Conservation (phyloP, 2,888 invertebrate genomes). For the Pristionchus fissidentatus region DNA sequence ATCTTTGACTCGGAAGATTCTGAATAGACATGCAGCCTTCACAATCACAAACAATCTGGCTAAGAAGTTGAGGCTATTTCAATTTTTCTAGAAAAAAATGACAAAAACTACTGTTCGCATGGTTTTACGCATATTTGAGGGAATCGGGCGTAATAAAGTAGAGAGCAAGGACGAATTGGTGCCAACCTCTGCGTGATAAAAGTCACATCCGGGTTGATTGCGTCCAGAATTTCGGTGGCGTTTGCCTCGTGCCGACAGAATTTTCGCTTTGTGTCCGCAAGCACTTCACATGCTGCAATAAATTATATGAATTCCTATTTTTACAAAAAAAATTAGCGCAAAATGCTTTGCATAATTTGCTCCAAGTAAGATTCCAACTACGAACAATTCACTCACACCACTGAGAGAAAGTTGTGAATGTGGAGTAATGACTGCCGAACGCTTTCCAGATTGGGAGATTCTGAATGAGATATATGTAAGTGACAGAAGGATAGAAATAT, state of each 20-base stretch:
- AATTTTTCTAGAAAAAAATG: no score
- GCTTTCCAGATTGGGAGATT: neutral
- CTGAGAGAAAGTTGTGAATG: neutral
- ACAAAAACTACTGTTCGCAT: no score
- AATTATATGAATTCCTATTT: neutral
- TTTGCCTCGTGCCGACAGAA: neutral
- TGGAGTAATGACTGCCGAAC: neutral
- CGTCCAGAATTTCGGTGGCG: neutral
- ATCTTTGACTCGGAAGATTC: neutral
- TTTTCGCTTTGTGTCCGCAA: neutral
- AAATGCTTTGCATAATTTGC: no score
- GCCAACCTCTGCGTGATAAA: neutral
- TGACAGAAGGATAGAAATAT: no score
- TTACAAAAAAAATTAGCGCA: neutral
- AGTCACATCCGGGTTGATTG: neutral
- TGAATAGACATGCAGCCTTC: no score
- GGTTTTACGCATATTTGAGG: no score
- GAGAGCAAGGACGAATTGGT: no score
- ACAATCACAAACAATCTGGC: no score
- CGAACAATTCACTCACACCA: neutral
- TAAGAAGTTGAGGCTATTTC: no score
- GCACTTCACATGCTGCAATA: neutral
- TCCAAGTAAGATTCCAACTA: no score
- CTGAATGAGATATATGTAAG: no score
- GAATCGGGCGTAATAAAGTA: no score